Evolutionary conservation across 2,888 invertebrate genomes (phyloP).

Genomic region (Harmothoe impar): DNA sequence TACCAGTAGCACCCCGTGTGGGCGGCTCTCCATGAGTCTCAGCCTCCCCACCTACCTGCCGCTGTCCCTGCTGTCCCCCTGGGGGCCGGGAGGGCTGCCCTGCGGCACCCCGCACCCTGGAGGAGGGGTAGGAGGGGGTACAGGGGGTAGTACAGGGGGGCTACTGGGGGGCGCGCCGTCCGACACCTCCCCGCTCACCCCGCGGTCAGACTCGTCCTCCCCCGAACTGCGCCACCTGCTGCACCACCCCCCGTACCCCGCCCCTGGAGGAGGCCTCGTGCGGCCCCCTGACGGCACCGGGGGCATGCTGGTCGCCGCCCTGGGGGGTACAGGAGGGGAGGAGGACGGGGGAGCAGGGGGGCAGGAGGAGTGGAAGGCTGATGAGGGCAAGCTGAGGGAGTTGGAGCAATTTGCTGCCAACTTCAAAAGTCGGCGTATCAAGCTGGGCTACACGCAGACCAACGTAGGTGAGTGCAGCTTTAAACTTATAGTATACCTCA

Average conservation of each 20-base stretch:
- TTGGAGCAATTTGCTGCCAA: conserved; percentile 98
- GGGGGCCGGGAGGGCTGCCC: background rate
- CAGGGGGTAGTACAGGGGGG: background rate
- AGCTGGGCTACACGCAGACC: conserved; percentile 97
- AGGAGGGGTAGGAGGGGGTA: background rate
- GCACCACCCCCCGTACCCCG: background rate
- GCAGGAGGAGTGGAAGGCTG: conserved; percentile 53
- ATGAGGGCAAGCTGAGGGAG: conserved; percentile 85
- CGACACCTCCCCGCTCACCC: background rate
- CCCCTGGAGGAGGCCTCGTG: background rate
- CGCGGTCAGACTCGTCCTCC: conserved; percentile 18
- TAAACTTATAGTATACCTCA: background rate
- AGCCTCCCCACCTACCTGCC: conserved; percentile 54
- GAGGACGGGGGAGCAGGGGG: background rate
- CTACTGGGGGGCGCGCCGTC: conserved; percentile 16
- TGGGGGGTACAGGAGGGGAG: background rate
- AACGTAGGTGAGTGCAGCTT: conserved; percentile 92
- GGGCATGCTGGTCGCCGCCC: background rate
- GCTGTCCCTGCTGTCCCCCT: conserved; percentile 41
- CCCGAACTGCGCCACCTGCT: conserved; percentile 49
- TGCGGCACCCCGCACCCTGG: background rate
- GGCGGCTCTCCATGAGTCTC: conserved; percentile 14
- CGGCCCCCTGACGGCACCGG: background rate
- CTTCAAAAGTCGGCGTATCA: conserved; percentile 98
- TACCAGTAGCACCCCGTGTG: background rate